A percentile compares a stretch with the other conserved stretches of the same genome.
Conservation (phyloP, 2,888 invertebrate species). For the Arrhopalites spinosus region DNA sequence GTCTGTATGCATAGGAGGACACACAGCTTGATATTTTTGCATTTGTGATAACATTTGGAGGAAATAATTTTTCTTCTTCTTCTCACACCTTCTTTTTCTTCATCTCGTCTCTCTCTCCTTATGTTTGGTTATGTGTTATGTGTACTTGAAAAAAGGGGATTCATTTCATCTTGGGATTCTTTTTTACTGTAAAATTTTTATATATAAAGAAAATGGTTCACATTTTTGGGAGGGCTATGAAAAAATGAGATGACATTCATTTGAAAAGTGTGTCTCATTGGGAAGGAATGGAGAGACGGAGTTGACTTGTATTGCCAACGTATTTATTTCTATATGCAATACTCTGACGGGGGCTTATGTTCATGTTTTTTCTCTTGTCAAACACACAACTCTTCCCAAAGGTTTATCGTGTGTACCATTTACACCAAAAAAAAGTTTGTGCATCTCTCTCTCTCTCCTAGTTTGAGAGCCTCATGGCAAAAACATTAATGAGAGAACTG, state of each 20-base stretch:
- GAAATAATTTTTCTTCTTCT: conserved; percentile 16
- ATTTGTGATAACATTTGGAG: conserved; percentile 24
- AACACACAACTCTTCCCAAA: no score
- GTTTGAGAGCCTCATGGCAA: no score
- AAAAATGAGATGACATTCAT: no score
- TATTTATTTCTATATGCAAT: background rate
- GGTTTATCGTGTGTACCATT: no score
- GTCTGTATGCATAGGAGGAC: conserved; percentile 19
- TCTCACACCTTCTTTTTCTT: background rate
- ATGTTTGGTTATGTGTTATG: conserved; percentile 1
- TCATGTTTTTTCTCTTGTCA: no score
- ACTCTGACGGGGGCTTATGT: no score
- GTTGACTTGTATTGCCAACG: background rate
- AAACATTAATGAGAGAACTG: no score
- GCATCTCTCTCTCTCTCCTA: no score
- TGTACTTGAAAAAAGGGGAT: background rate
- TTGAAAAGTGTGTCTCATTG: background rate
- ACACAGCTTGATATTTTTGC: conserved; percentile 34
- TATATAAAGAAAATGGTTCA: no score
- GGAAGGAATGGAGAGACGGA: background rate
- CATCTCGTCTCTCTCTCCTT: background rate
- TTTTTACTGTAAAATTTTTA: no score
- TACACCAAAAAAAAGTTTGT: no score
- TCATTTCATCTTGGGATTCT: background rate
- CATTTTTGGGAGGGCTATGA: no score